Conservation (phyloP, 2,113 vertebrate genomes). For the Protomyctophum bolini region DNA sequence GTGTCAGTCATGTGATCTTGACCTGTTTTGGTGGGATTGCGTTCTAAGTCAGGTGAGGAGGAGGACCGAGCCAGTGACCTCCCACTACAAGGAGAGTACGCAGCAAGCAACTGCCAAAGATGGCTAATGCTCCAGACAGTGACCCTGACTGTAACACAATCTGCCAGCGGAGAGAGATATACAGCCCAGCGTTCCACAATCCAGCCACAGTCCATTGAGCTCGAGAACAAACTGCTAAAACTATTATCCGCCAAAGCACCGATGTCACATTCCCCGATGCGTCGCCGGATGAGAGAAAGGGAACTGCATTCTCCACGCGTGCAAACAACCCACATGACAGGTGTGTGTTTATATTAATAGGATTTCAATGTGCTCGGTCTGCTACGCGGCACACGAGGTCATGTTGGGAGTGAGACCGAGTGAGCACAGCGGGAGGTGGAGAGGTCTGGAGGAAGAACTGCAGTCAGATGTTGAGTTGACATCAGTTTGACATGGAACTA, state of each 20-base stretch:
- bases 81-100: conserved; percentile 25
- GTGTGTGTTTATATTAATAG: neutral
- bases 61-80: conserved; percentile 33
- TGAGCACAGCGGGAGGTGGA: neutral
- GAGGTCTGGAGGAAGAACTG: neutral
- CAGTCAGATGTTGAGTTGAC: conserved; percentile 13
- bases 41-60: conserved; percentile 49
- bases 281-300: conserved; percentile 24
- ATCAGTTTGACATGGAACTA: neutral
- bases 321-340: conserved; percentile 1
- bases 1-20: neutral
- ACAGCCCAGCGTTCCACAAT: conserved; percentile 40
- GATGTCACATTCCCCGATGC: conserved; percentile 48
- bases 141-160: conserved; percentile 49
- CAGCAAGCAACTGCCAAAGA: conserved; percentile 18
- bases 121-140: conserved; percentile 45
- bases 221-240: conserved; percentile 71
- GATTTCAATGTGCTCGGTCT: neutral
- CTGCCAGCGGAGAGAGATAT: conserved; percentile 55
- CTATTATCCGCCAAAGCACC: conserved; percentile 58
- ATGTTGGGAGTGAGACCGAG: neutral
- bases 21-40: neutral
- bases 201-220: conserved; percentile 55
- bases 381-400: neutral
- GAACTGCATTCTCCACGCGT: conserved; percentile 15